Conservation (phyloP, 2,888 invertebrate genomes). For the Meteorus cinctellus region DNA sequence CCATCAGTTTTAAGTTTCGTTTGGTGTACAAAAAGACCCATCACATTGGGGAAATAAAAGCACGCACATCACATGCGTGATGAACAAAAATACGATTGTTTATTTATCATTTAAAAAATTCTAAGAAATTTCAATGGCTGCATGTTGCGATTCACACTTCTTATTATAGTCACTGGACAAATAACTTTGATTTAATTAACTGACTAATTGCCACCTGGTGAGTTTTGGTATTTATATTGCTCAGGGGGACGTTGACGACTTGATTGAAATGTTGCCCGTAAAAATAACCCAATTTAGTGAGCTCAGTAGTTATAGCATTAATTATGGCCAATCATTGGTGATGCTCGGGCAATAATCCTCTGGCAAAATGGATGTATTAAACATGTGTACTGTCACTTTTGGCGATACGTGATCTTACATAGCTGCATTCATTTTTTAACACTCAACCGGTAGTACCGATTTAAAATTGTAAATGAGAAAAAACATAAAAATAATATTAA, state of each 20-base stretch:
- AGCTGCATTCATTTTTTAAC: conserved; percentile 1
- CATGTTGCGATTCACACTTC: not conserved
- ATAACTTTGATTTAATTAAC: conserved; percentile 70
- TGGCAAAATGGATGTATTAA: not conserved
- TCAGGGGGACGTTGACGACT: conserved; percentile 70
- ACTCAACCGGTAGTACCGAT: not conserved
- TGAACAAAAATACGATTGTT: not conserved
- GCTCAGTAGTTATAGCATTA: conserved; percentile 68
- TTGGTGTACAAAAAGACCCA: conserved; percentile 17
- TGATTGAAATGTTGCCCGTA: conserved; percentile 71
- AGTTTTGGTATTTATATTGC: conserved; percentile 64
- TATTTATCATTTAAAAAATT: not conserved
- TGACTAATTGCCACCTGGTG: conserved; percentile 69
- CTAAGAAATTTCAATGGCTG: not conserved
- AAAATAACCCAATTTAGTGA: conserved; percentile 71
- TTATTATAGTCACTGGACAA: conserved; percentile 46
- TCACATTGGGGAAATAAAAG: conserved; percentile 42
- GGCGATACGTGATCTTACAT: not conserved
- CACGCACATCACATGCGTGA: not conserved
- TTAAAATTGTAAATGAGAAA: no score
- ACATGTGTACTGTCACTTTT: conserved; percentile 26
- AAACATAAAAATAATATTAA: no score
- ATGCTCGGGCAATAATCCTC: conserved; percentile 21
- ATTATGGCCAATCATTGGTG: conserved; percentile 68
- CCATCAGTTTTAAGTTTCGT: conserved; percentile 72